Evolutionary conservation across 2,113 vertebrate genomes (phyloP).

Genomic region (Aramus guarauna): DNA sequence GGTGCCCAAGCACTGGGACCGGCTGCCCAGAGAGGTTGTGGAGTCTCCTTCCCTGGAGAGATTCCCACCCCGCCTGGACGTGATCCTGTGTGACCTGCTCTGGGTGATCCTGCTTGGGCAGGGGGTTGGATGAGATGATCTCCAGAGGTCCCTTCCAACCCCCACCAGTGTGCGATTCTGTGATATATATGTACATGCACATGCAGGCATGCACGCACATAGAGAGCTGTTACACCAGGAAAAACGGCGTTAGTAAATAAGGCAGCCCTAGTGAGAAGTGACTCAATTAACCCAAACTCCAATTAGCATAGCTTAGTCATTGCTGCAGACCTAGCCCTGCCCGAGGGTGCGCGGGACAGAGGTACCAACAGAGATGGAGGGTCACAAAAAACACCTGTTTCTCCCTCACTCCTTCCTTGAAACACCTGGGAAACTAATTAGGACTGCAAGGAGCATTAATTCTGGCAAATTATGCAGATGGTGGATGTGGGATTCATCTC

Average conservation of each 20-base stretch:
- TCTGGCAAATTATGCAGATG: background rate
- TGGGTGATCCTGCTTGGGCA: too few species aligned
- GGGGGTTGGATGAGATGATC: too few species aligned
- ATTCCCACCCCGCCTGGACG: too few species aligned
- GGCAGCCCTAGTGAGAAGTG: background rate
- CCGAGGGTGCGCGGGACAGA: background rate
- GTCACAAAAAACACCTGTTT: background rate
- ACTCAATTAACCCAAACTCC: background rate
- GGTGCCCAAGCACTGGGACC: too few species aligned
- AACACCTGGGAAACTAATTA: background rate
- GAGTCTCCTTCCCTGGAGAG: too few species aligned
- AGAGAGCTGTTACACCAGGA: background rate
- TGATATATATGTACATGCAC: accelerated
- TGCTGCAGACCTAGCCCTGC: background rate
- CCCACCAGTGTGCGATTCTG: too few species aligned
- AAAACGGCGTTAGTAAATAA: background rate
- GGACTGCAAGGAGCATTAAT: background rate
- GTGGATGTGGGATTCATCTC: background rate
- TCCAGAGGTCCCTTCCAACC: too few species aligned
- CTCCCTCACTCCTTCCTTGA: background rate
- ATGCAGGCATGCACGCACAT: accelerated
- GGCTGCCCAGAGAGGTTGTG: too few species aligned
- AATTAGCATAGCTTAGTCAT: background rate
- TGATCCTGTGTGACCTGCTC: too few species aligned
- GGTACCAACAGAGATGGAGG: background rate